Conservation (phyloP, 53 echinoderm and acorn worm genomes). For the Apostichopus leukothele region DNA sequence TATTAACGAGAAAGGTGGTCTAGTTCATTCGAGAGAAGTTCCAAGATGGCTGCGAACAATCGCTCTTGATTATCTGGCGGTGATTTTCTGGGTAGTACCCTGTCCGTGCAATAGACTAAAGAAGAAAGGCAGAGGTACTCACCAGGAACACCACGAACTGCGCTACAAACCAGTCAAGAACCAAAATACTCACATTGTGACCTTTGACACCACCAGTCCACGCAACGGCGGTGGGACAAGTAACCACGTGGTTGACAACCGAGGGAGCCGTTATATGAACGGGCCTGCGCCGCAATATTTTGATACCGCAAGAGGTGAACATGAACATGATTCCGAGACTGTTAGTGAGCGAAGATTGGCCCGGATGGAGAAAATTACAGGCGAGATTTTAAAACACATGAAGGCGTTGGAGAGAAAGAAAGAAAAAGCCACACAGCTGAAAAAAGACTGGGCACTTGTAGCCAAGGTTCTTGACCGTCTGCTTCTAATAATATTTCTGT, state of each 20-base stretch:
- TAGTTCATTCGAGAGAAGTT: constrained; percentile 73
- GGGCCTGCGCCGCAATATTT: constrained; percentile 48
- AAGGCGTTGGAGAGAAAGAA: constrained; percentile 82
- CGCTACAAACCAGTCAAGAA: constrained; percentile 64
- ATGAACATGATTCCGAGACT: constrained; percentile 65
- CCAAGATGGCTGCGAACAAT: constrained; percentile 72
- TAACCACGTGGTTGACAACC: constrained; percentile 52
- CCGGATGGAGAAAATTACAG: constrained; percentile 71
- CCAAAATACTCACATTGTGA: constrained; percentile 55
- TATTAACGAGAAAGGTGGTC: constrained; percentile 85
- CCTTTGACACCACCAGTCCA: constrained; percentile 53
- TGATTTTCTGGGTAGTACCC: constrained; percentile 61
- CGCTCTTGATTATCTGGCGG: constrained; percentile 75
- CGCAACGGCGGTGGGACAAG: constrained; percentile 54
- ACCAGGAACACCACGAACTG: constrained; percentile 63
- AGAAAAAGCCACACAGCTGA: constrained; percentile 72
- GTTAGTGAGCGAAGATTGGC: constrained; percentile 69
- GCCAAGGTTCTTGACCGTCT: constrained; percentile 91
- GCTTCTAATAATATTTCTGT: constrained; percentile 74
- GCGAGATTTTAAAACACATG: constrained; percentile 86
- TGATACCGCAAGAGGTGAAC: constrained; percentile 72
- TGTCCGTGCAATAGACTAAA: constrained; percentile 53
- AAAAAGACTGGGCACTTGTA: constrained; percentile 87
- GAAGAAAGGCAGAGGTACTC: constrained; percentile 23
- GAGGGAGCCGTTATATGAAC: constrained; percentile 68